These are phyloP conservation scores for Marmota monax DNA, from an alignment of 2,113 vertebrate species.

Conservation along the genomic window DNA sequence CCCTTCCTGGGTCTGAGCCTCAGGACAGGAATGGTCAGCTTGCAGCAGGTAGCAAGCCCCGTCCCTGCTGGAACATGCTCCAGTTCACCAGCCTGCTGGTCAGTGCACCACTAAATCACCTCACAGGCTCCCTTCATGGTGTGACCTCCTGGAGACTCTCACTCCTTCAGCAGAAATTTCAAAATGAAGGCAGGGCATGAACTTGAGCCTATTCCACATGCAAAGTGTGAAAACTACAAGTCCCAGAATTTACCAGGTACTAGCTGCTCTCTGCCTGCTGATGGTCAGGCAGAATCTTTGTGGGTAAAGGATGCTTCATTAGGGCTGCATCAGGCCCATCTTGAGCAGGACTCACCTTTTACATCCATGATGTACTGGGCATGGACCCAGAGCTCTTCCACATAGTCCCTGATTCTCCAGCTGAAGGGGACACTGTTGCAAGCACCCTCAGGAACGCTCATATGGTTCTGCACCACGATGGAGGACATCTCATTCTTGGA, in stretches of 20 bases:
- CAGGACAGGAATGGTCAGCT: background rate
- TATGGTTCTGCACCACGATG: constrained; percentile 92
- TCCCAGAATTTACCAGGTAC: too few relatives aligned
- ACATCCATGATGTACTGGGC: constrained; percentile 85
- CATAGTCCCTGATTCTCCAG: constrained; percentile 95
- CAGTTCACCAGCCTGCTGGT: rapidly evolving
- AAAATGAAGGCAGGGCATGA: background rate
- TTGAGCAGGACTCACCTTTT: constrained; percentile 79
- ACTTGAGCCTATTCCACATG: background rate
- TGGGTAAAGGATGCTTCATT: too few relatives aligned
- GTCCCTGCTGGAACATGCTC: too few relatives aligned
- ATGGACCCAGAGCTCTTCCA: constrained; percentile 95
- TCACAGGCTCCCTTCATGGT: background rate
- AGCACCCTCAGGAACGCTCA: constrained; percentile 81
- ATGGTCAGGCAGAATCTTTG: too few relatives aligned
- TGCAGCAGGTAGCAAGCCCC: rapidly evolving
- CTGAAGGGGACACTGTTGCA: constrained; percentile 93
- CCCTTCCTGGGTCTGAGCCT: background rate
- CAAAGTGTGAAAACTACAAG: background rate
- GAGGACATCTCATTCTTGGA: constrained; percentile 84
- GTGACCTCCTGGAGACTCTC: too few relatives aligned
- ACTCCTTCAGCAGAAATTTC: background rate
- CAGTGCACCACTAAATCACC: background rate
- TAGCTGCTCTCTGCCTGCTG: too few relatives aligned
- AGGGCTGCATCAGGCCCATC: too few relatives aligned